Evolutionary conservation across 2,888 invertebrate species (phyloP).

Genomic region (Thysanoteuthis rhombus): DNA sequence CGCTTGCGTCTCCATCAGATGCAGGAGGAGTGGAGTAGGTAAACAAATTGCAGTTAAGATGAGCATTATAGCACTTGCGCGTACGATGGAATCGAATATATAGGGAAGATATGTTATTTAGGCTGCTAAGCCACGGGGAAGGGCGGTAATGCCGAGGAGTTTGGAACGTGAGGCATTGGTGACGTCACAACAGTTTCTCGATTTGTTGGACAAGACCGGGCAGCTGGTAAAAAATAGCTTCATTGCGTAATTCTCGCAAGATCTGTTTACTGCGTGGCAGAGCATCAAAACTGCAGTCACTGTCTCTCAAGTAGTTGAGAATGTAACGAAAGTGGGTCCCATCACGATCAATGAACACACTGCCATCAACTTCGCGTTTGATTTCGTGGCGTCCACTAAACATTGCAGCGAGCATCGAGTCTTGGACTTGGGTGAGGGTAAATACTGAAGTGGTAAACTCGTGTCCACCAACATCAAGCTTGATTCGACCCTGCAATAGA

Average conservation of each 20-base stretch:
- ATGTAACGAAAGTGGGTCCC: conserved; percentile 62
- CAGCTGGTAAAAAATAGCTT: conserved; percentile 61
- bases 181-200: conserved; percentile 48
- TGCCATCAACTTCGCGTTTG: conserved; percentile 55
- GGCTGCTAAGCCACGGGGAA: not conserved
- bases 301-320: conserved; percentile 64
- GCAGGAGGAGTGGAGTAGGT: not conserved
- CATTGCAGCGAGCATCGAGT: conserved; percentile 64
- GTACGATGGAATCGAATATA: conserved; percentile 23
- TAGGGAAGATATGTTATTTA: not conserved
- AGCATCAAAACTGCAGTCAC: conserved; percentile 54
- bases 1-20: not conserved
- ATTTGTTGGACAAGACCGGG: conserved; percentile 59
- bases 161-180: conserved; percentile 12
- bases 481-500: conserved; percentile 55
- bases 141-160: not conserved
- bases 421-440: conserved; percentile 58
- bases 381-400: conserved; percentile 61
- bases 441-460: conserved; percentile 59
- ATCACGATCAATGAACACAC: conserved; percentile 61
- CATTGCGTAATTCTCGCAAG: conserved; percentile 57
- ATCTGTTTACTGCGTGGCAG: conserved; percentile 57
- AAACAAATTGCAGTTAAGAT: conserved; percentile 12
- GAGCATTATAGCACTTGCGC: not conserved
- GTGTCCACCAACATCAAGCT: conserved; percentile 61